Percentiles rank a stretch among this genome's conserved stretches.
These are phyloP conservation scores for Myxocyprinus asiaticus DNA, from an alignment of 2,113 vertebrate genomes.

Conservation along the genomic window DNA sequence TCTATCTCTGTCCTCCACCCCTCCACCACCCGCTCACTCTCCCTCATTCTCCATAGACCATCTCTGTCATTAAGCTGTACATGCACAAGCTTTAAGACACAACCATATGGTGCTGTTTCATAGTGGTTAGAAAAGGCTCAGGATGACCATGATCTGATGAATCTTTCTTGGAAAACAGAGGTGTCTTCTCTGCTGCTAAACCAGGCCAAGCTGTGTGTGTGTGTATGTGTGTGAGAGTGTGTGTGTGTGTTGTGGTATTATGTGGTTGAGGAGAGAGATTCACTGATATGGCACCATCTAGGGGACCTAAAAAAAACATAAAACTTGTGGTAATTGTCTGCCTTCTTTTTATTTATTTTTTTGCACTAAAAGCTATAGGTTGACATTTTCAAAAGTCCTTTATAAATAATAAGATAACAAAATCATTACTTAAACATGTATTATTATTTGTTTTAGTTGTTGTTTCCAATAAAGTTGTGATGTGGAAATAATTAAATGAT, in stretches of 20 bases:
- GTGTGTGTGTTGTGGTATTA: constrained; percentile 22
- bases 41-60: constrained; percentile 67
- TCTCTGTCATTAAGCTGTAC: constrained; percentile 77
- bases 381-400: neutral
- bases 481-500: too few species aligned
- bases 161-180: constrained; percentile 66
- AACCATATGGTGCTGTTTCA: constrained; percentile 72
- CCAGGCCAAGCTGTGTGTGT: constrained; percentile 29
- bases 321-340: neutral
- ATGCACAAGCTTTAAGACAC: constrained; percentile 75
- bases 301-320: constrained; percentile 43
- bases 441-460: too few species aligned
- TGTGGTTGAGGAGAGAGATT: constrained; percentile 34
- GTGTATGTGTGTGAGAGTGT: constrained; percentile 15
- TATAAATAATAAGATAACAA: neutral
- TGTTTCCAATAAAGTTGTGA: too few species aligned
- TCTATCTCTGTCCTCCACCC: neutral
- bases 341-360: constrained; percentile 13
- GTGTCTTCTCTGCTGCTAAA: constrained; percentile 59
- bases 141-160: constrained; percentile 68
- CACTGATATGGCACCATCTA: constrained; percentile 55
- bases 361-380: neutral
- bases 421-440: neutral
- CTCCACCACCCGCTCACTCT: constrained; percentile 55
- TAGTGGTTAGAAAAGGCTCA: constrained; percentile 65